Base-by-base conservation (phyloP, 1,140 invertebrate species). In the Aphaenogaster floridana region DNA sequence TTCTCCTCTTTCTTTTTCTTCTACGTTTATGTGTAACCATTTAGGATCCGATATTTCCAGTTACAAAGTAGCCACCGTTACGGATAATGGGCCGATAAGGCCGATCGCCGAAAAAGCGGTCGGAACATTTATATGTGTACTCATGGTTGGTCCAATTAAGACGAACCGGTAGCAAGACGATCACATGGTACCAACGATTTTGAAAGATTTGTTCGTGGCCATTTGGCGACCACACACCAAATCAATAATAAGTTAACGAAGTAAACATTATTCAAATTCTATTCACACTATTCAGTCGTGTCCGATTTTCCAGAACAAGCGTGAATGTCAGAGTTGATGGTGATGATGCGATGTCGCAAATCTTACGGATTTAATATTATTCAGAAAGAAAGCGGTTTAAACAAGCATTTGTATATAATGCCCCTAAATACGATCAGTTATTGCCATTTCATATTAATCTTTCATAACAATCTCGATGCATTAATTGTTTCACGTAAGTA, bases 141-240 rank as follows among this genome's bases (percentile, higher is more conserved):
- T 86, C 88, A 88, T 85, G 71, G 83, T 90, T 93, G 79, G 86
- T 88, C 92, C 92, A 93, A 93, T 93, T 93, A 93, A 93, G 88
- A 81, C 86, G 34, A 87, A 52, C 85, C 83, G 78, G 79, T 83
- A 69, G 69, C 78, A 78, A 57, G 28, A 45, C 50, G 66, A 79
- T 88, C 80, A 72, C 81, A 72, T 87, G 68, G 83, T 85, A 61
- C 64, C 88, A 71, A 86, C 39, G 76, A 74, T 87, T 88, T 69
- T 54, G 17, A 1, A 88, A 90, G 91, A 88, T 91, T 91, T 90
- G 88, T 89, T 69, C 71, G 34, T 39, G 36, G 9, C 48, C 59
- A 34, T 39, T 86, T 15, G 45, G 17, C 52, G 80, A 36, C 85
- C 88, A 91, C 88, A 89, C 88, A 83, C 76, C 80, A 77, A 87